Evolutionary conservation across 1,140 invertebrate genomes (phyloP).

Genomic region (Choristoneura fumiferana): DNA sequence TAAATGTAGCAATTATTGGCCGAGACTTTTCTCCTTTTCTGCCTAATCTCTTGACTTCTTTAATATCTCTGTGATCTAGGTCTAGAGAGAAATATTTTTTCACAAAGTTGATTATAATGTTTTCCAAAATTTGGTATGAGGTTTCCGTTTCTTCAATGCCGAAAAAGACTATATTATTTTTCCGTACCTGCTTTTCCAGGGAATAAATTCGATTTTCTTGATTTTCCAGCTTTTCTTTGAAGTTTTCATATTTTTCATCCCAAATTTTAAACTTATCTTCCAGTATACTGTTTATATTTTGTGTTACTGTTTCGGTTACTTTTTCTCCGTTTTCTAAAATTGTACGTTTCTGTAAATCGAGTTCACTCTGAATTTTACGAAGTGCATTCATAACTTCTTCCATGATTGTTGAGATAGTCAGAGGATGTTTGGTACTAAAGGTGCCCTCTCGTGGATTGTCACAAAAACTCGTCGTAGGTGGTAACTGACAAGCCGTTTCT

Average conservation of each 20-base stretch:
- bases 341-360: slow-evolving; percentile 19
- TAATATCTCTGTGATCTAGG: background rate
- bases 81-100: background rate
- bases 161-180: background rate
- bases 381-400: background rate
- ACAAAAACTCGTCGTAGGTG: too few species aligned
- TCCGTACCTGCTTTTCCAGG: background rate
- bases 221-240: slow-evolving; percentile 2
- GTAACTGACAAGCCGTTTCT: too few species aligned
- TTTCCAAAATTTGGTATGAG: background rate
- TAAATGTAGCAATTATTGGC: slow-evolving; percentile 24
- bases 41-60: background rate
- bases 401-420: too few species aligned
- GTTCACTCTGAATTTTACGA: slow-evolving; percentile 18
- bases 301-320: slow-evolving; percentile 20
- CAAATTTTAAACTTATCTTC: slow-evolving; percentile 17
- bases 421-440: too few species aligned
- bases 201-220: background rate
- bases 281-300: slow-evolving; percentile 21
- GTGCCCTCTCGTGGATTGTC: too few species aligned
- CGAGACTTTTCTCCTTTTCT: background rate
- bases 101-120: background rate
- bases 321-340: slow-evolving; percentile 15
- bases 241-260: slow-evolving; percentile 15
- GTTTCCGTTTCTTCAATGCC: background rate